Conservation (phyloP, 2,113 vertebrate species). For the Pteropus alecto region DNA sequence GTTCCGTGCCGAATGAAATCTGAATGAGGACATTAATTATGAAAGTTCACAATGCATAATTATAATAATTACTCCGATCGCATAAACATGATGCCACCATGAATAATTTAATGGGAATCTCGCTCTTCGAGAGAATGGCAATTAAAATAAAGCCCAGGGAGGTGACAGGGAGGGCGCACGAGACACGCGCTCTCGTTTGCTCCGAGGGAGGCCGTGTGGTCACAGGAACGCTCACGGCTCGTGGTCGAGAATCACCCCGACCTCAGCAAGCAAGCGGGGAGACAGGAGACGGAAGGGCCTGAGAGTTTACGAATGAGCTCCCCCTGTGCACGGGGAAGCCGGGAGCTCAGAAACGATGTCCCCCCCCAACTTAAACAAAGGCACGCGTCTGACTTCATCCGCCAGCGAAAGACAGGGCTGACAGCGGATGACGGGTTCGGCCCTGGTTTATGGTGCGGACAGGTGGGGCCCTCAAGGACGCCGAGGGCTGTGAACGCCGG, state of each 20-base stretch:
- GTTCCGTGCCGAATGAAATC: background rate
- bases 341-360: background rate
- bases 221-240: background rate
- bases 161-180: background rate
- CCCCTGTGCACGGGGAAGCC: background rate
- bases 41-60: constrained; percentile 66
- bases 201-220: background rate
- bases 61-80: constrained; percentile 70
- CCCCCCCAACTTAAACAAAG: background rate
- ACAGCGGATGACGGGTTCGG: no score
- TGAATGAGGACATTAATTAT: constrained; percentile 60
- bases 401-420: background rate
- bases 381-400: background rate
- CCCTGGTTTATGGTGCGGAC: no score
- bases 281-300: background rate
- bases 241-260: no score
- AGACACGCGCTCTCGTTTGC: fast-evolving
- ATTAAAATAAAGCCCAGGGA: constrained; percentile 55
- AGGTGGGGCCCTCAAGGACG: fast-evolving
- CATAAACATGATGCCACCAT: constrained; percentile 67
- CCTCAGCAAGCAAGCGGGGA: background rate
- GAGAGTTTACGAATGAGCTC: no score
- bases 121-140: background rate
- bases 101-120: constrained; percentile 62
- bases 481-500: background rate